Evolutionary conservation across 2,888 invertebrate species (phyloP), one percentile per base, ranked within the genome.

Genomic region (Pegoplata infirma): DNA sequence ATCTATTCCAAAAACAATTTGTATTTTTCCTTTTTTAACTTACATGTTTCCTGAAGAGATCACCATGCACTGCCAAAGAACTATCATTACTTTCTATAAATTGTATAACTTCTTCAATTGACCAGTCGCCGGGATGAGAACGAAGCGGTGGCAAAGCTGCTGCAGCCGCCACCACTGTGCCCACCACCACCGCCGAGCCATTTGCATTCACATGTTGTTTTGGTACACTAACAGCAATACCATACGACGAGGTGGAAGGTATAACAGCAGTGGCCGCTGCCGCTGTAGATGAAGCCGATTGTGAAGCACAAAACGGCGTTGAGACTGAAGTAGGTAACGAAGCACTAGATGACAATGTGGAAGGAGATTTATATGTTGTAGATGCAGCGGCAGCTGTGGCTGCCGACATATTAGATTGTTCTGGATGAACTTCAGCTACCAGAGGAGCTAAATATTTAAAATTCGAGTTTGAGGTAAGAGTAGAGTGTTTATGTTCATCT

Each of bases 91-190:
- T 93, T 72, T 94, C 94, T 81, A 98, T 97, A 89, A 96, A 95
- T 81, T 95, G 94, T 85, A 98, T 97, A 73, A 98, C 98, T 87
- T 98, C 97, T 86, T 98, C 98, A 21, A 98, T 97, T 14, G 95
- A 94, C 98, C 98, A 98, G 85, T 96, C 96, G 19, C 92, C 92
- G 21, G 96, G 95, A 67, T 92, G 92, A 36, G 91, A 89, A 71
- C 91, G 91, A 58, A 90, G 87, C 19, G 91, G 87, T 71, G 89
- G 85, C 55, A 87, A 84, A 10, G 85, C 81, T 16, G 85, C 82
- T 7, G 85, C 81, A 28, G 86, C 83, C 67, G 76, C 82, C 44
- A 82, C 76, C 0, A n/a, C n/a, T n/a, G 84, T 75, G 46, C 86
- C 83, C 63, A 86, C 82, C 6, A 81, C 83, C 17, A 85, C 83